phyloP scores from a whole-genome alignment of 2,888 invertebrate species.

The Pemphredon lugubris region DNA sequence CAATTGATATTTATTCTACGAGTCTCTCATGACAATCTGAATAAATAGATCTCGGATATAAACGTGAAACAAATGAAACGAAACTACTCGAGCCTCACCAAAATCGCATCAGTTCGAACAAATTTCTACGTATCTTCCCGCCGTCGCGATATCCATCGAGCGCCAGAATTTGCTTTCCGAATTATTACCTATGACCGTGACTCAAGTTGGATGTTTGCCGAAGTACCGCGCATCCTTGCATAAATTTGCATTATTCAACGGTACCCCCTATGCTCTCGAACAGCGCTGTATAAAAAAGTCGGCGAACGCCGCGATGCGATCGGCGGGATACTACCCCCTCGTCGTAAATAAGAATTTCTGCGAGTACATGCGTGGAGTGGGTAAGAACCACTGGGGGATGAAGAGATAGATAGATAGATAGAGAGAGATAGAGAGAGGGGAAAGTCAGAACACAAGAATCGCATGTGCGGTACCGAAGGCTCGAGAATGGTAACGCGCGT shows the following conservation, averaged over 20 bases:
- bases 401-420: background rate
- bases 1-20: too few species aligned
- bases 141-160: too few species aligned
- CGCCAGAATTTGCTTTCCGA: background rate
- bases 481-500: constrained; percentile 17
- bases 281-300: background rate
- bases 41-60: too few species aligned
- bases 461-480: background rate
- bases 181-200: background rate
- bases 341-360: constrained; percentile 5
- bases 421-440: background rate
- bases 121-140: too few species aligned
- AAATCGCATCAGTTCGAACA: too few species aligned
- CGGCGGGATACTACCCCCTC: background rate
- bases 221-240: background rate
- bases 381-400: background rate
- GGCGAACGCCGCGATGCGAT: background rate
- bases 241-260: constrained; percentile 3
- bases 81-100: too few species aligned
- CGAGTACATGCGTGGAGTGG: background rate
- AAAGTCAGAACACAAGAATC: background rate
- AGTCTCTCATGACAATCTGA: too few species aligned
- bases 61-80: too few species aligned
- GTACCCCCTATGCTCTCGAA: background rate
- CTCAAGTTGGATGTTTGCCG: background rate